Evolutionary conservation across 92 coral and sea anemone species (phyloP), one percentile per base, ranked within the genome.

Genomic region (Porites rus): DNA sequence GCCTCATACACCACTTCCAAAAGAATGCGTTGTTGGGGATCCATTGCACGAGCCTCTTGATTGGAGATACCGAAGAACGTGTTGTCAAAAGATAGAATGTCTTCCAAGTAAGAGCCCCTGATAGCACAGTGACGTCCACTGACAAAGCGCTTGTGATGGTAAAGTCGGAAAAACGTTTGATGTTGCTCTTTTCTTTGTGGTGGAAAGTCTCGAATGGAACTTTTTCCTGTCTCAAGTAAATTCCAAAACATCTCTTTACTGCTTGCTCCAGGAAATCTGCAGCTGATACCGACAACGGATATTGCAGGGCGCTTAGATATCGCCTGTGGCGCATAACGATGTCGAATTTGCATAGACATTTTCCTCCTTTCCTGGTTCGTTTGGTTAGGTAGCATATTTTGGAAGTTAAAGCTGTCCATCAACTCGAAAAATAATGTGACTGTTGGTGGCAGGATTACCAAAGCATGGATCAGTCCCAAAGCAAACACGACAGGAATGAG

Each of bases 1-100:
- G 98, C 98, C 51, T 95, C 98, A 75, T 93, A 95, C 28, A 93
- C 96, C 19, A 93, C 94, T 72, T 95, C 93, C 11, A 95, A 83
- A 9, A 93, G 87, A 38, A 95, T 80, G 66, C 96, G 65, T 65
- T 95, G 98, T 52, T 93, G 98, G 1, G 98, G 98, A 54, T 95
- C 98, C 92, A 93, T 84, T 19, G 88, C 78, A 46, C 89, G 92
- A 18, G 94, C 93, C 69, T 95, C 98, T 43, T 87, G 93, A 25
- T 84, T 84, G 18, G 98, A 93, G 18, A 93, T 91, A 56, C 90
- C 91, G 38, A 95, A 95, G 79, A 95, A 95, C 11, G 21, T 84
- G 1, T 95, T 87, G 74, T 95, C 98, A 78, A 95, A 95, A 38
- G 77, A 60, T 46, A 64, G 58, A 17, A 95, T 88, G 12, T 91